Percentiles rank a stretch among this genome's conserved stretches.
phyloP scores from a whole-genome alignment of 2,888 invertebrate genomes.

The Lithosia quadra region DNA sequence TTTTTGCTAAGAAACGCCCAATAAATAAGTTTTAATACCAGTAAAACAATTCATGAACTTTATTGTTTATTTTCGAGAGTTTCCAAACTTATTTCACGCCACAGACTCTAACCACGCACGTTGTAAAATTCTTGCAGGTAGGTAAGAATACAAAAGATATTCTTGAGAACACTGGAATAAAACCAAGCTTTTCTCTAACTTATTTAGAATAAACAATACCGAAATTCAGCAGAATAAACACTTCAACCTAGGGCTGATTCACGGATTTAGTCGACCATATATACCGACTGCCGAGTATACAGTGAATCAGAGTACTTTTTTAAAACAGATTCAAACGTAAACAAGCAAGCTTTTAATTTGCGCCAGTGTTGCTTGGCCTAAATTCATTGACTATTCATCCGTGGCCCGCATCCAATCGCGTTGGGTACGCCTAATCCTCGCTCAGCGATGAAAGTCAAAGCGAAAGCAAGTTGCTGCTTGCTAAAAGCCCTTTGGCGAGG shows the following conservation, averaged over 20 bases:
- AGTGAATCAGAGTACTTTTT: conserved; percentile 30
- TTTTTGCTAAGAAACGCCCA: too few species aligned
- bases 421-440: conserved; percentile 70
- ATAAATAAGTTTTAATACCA: conserved; percentile 68
- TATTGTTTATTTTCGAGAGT: conserved; percentile 65
- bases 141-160: conserved; percentile 41
- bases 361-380: conserved; percentile 63
- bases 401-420: conserved; percentile 72
- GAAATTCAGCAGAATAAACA: conserved; percentile 16
- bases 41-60: conserved; percentile 68
- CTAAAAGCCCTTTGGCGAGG: conserved; percentile 80
- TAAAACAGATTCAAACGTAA: conserved; percentile 46
- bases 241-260: conserved; percentile 31
- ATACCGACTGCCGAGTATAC: conserved; percentile 24
- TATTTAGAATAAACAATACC: conserved; percentile 17
- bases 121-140: conserved; percentile 28
- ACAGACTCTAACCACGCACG: conserved; percentile 56
- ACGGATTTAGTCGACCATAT: too few species aligned
- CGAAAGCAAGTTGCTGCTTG: conserved; percentile 72
- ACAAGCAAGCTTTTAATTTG: conserved; percentile 54
- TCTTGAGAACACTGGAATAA: conserved; percentile 57
- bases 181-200: not conserved
- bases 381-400: conserved; percentile 79
- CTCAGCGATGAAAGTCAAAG: conserved; percentile 75
- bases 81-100: conserved; percentile 65